These are phyloP conservation scores for Chroicocephalus ridibundus DNA, from an alignment of 2,113 vertebrate species.

Conservation along the genomic window DNA sequence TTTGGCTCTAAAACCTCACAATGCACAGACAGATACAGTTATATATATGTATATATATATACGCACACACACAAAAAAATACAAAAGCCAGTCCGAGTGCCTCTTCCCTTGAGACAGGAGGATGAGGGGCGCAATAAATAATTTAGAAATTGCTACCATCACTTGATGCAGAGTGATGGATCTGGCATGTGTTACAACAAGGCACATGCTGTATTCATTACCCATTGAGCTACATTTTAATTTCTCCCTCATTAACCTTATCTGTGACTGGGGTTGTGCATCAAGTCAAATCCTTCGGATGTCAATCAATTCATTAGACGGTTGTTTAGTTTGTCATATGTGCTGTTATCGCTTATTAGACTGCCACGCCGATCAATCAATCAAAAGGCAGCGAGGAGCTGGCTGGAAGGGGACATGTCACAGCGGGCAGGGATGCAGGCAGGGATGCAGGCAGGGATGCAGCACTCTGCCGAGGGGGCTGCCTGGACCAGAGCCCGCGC, in stretches of 20 bases:
- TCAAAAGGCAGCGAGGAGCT: slow-evolving; percentile 39
- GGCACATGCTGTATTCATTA: slow-evolving; percentile 74
- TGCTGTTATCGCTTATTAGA: slow-evolving; percentile 68
- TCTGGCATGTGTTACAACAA: slow-evolving; percentile 68
- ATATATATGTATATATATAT: not conserved
- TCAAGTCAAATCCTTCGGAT: slow-evolving; percentile 65
- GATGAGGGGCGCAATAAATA: slow-evolving; percentile 70
- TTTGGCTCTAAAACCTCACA: slow-evolving; percentile 56
- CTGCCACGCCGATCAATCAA: slow-evolving; percentile 70
- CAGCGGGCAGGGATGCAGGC: not conserved
- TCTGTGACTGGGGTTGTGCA: slow-evolving; percentile 52
- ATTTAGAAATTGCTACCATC: slow-evolving; percentile 71
- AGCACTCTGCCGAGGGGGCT: not conserved
- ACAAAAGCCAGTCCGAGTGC: not conserved
- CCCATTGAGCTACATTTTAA: slow-evolving; percentile 71
- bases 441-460: not conserved
- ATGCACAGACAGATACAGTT: slow-evolving; percentile 23
- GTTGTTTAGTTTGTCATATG: slow-evolving; percentile 66
- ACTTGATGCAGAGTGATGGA: slow-evolving; percentile 68
- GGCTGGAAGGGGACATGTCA: not conserved
- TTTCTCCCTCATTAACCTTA: slow-evolving; percentile 73
- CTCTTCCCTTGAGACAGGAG: slow-evolving; percentile 55
- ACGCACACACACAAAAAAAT: not conserved
- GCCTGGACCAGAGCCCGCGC: not conserved
- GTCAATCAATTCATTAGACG: slow-evolving; percentile 73